Evolutionary conservation across 2,888 invertebrate species (phyloP).

Genomic region (Volucella inflata): DNA sequence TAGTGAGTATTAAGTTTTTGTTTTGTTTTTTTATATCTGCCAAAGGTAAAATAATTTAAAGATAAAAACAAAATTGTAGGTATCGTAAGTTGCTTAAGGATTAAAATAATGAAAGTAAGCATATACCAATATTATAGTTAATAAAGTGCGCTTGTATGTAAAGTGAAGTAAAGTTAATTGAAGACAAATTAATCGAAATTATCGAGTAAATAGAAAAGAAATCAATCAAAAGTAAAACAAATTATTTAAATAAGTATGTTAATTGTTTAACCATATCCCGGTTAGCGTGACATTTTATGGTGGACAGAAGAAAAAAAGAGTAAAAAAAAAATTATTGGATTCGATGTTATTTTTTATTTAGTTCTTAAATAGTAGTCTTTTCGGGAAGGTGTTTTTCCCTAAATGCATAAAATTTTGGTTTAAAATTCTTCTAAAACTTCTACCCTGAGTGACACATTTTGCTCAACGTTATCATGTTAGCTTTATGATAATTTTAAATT

Average conservation of each 20-base stretch:
- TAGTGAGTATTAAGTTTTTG: constrained; percentile 10
- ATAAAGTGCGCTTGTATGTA: constrained; percentile 66
- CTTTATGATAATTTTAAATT: too few relatives aligned
- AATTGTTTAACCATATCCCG: constrained; percentile 49
- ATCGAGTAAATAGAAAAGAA: constrained; percentile 55
- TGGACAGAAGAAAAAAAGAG: constrained; percentile 6
- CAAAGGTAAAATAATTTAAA: constrained; percentile 23
- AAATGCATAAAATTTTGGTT: too few relatives aligned
- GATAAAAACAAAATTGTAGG: constrained; percentile 26
- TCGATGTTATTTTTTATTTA: background rate
- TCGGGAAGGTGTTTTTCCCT: too few relatives aligned
- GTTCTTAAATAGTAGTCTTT: too few relatives aligned
- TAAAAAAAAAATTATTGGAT: background rate
- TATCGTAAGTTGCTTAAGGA: constrained; percentile 50
- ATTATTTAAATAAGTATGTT: constrained; percentile 39
- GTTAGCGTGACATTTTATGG: constrained; percentile 36
- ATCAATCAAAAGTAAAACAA: constrained; percentile 56
- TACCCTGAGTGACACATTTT: too few relatives aligned
- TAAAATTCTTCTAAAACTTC: too few relatives aligned
- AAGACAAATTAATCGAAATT: constrained; percentile 25
- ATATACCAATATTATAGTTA: constrained; percentile 46
- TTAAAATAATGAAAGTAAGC: constrained; percentile 20
- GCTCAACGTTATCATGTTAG: too few relatives aligned
- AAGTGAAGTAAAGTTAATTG: constrained; percentile 39
- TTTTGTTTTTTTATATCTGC: constrained; percentile 52